Evolutionary conservation across 1,140 invertebrate species (phyloP), one percentile per base, ranked within the genome.

Genomic region (Macrostomum lignano): DNA sequence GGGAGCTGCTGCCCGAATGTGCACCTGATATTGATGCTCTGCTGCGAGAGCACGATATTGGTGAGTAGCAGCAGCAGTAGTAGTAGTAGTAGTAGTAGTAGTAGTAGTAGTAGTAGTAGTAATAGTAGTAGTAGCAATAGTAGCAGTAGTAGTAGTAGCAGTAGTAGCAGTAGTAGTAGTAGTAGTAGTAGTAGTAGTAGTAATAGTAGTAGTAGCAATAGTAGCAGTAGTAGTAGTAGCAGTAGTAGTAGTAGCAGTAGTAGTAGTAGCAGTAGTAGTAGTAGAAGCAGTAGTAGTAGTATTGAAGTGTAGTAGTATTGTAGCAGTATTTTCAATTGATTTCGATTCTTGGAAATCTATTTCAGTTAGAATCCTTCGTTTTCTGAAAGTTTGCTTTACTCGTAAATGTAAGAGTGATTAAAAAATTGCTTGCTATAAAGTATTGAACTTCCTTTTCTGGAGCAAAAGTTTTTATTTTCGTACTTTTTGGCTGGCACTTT

Each of bases 21-120:
- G 63, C 94, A 44, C 74, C 84, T 1, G 71, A 79, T 38, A 68
- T 91, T 37, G 75, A 88, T 54, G 66, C 73, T 42, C 68, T 76
- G 21, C 61, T 94, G 20, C 71, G 73, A 47, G 72, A 79, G 51
- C 79, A 91, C 56, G 82, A 94, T 45, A 60, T 67, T 32, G 62
- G 61, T 60, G 46, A 41, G 41, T 35, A 24, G 23, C 23, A 24
- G 23, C 23, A 24, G 23, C 23, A 24, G 23, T n/a, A 24, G 23
- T n/a, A 24, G 23, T n/a, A 24, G 23, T n/a, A 24, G 23, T n/a
- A 24, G 23, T n/a, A 24, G 23, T n/a, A 24, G 23, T n/a, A 24
- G 23, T n/a, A 24, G 23, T n/a, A 24, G 23, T n/a, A 24, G 23
- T n/a, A 24, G 23, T n/a, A 24, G 23, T n/a, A 24, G 23, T n/a